A percentile compares a stretch with the other conserved stretches of the same genome.
Evolutionary conservation across 2,113 vertebrate genomes (phyloP).

Genomic region (Puma concolor): DNA sequence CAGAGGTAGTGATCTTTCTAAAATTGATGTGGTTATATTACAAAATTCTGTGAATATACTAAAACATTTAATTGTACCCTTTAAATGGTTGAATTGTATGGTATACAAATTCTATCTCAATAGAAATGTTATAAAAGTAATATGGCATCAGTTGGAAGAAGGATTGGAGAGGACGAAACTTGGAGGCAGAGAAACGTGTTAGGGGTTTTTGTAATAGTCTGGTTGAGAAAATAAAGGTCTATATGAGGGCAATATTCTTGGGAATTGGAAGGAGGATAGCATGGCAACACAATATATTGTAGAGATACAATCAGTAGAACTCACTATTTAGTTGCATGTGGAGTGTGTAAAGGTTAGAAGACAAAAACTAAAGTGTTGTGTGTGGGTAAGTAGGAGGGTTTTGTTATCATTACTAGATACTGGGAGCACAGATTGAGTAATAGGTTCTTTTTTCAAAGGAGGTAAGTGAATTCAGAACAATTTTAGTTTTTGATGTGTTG

Average conservation of each 20-base stretch:
- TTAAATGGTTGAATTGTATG: neutral
- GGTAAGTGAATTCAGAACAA: neutral
- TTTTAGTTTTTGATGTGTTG: slow-evolving; percentile 1
- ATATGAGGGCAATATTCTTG: neutral
- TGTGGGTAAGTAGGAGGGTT: neutral
- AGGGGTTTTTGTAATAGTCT: neutral
- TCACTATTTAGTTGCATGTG: neutral
- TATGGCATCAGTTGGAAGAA: neutral
- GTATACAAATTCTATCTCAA: neutral
- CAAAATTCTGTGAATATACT: slow-evolving; percentile 25
- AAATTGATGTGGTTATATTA: neutral
- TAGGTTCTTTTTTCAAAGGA: neutral
- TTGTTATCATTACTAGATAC: neutral
- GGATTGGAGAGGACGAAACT: neutral
- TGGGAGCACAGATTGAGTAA: neutral
- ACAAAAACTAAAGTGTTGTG: neutral
- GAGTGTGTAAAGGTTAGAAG: neutral
- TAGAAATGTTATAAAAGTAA: slow-evolving; percentile 4
- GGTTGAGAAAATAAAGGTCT: neutral
- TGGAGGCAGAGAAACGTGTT: neutral
- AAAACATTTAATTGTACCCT: neutral
- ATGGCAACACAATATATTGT: neutral
- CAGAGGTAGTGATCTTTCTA: neutral
- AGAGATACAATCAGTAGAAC: neutral
- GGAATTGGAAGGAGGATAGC: neutral